Conservation (phyloP, 2,113 vertebrate genomes). For the Nycticryphes semicollaris region DNA sequence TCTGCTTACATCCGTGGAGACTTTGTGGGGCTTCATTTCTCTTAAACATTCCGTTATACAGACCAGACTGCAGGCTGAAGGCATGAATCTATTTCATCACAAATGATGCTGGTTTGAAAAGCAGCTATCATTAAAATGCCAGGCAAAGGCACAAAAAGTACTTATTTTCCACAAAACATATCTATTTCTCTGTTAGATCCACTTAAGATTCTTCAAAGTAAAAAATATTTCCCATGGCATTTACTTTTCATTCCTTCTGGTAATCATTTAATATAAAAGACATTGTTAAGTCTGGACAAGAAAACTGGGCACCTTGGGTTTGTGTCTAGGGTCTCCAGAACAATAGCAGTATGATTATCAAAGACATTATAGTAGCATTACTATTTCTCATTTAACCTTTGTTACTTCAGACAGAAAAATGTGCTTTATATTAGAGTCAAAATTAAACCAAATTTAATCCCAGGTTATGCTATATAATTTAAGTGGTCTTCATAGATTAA, state of each 20-base stretch:
- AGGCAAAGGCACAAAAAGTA: neutral
- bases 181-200: neutral
- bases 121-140: neutral
- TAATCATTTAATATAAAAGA: neutral
- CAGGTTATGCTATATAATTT: neutral
- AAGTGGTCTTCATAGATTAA: neutral
- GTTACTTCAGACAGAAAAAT: neutral
- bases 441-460: conserved; percentile 9
- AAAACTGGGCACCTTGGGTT: neutral
- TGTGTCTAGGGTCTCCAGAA: neutral
- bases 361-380: neutral
- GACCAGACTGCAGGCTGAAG: neutral
- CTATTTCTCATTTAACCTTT: neutral
- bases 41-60: neutral
- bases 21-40: neutral
- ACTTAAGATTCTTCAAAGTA: neutral
- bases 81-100: neutral
- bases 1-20: neutral
- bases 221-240: neutral
- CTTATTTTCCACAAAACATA: neutral
- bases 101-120: neutral
- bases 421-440: neutral
- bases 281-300: neutral
- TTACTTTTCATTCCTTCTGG: neutral
- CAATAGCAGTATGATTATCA: neutral